Evolutionary conservation across 30 jellyfish, hydroid and myxozoan species (phyloP), one percentile per base, ranked within the genome.

Genomic region (Mastigias papua): DNA sequence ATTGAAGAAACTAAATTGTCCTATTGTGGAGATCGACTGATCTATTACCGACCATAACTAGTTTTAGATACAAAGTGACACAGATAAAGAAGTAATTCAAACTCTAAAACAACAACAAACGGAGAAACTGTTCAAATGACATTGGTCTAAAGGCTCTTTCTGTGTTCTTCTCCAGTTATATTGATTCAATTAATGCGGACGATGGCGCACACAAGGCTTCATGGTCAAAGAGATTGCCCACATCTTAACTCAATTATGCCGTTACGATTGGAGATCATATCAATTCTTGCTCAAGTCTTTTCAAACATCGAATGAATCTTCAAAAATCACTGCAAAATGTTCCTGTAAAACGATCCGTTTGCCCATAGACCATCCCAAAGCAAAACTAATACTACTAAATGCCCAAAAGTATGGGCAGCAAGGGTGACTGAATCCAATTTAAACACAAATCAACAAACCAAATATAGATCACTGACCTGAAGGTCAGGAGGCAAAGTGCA

Each of bases 101-200:
- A 22, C 46, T 17, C 1, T 42, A 63, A 27, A 63, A 63, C 35
- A 63, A 63, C 23, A n/a, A 25, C n/a, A 63, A 63, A 2, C 15
- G 19, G 21, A 22, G 74, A 63, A 26, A 27, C 22, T 4, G 42
- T 25, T 5, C 8, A 25, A 8, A n/a, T 25, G 74, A 63, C 26
- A 63, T 10, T 26, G 42, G 42, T 26, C 27, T 2, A 77, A 63
- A 27, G 64, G 13, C 63, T 25, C 88, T 61, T 13, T 27, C 34
- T 29, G 75, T 33, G 54, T 28, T 23, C 69, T 48, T 34, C 16
- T 23, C 69, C 83, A 34, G 83, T 72, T 72, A 72, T 35, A 33
- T 57, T 77, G 88, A 77, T 77, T 77, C 78, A 57, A 77, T 77
- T 37, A 50, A 23, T 6, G 42, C 19, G 20, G 35, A n/a, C 74